Conservation (phyloP, 2,113 vertebrate species). For the Trematomus loennbergii region DNA sequence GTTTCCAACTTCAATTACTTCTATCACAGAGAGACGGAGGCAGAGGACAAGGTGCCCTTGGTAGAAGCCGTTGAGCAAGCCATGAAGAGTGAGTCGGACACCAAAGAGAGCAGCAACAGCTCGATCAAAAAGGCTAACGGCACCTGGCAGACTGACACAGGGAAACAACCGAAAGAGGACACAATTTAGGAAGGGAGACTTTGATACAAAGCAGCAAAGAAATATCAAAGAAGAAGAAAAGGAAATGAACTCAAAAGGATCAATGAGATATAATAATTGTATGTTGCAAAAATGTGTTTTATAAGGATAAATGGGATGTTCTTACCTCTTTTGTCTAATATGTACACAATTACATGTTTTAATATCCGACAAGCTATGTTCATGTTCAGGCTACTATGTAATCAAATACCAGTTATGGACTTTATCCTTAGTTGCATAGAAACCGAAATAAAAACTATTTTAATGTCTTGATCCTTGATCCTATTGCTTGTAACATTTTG, state of each 20-base stretch:
- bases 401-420: not conserved
- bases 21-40: conserved; percentile 96
- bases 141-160: conserved; percentile 81
- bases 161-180: conserved; percentile 17
- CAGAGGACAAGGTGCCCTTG: conserved; percentile 89
- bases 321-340: conserved; percentile 56
- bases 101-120: conserved; percentile 81
- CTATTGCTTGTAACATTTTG: conserved; percentile 9
- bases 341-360: conserved; percentile 6
- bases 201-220: conserved; percentile 20
- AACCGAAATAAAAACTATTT: conserved; percentile 1
- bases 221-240: not conserved
- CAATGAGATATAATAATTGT: conserved; percentile 14
- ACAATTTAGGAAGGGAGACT: not conserved
- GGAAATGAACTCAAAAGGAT: conserved; percentile 3
- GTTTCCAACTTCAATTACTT: conserved; percentile 99
- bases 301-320: conserved; percentile 34
- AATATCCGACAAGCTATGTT: conserved; percentile 1
- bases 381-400: not conserved
- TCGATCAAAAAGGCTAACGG: conserved; percentile 90
- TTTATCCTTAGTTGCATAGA: conserved; percentile 19
- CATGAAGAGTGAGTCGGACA: conserved; percentile 70
- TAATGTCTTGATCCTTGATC: conserved; percentile 12
- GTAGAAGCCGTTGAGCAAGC: conserved; percentile 81
- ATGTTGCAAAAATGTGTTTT: conserved; percentile 28